Evolutionary conservation across 1,140 invertebrate species (phyloP).

Genomic region (Lasioglossum baleicum): DNA sequence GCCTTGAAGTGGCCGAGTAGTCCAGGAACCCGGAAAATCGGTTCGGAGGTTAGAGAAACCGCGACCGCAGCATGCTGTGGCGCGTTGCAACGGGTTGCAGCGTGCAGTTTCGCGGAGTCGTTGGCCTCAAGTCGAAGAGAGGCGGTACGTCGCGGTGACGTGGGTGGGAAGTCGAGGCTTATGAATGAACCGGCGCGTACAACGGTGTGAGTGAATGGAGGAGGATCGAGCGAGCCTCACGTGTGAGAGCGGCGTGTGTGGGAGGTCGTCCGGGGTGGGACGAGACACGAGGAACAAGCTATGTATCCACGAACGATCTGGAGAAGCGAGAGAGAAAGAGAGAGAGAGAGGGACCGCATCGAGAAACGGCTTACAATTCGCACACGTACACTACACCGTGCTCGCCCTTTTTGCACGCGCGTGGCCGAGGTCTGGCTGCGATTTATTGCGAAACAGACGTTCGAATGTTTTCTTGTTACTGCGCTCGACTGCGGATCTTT

Average conservation of each 20-base stretch:
- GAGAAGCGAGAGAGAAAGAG: constrained; percentile 2
- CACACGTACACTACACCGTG: constrained; percentile 26
- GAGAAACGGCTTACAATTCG: constrained; percentile 13
- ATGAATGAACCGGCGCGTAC: constrained; percentile 66
- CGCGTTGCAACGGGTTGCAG: too few relatives aligned
- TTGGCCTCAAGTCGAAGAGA: constrained; percentile 57
- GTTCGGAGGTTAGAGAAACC: not conserved
- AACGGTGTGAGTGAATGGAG: constrained; percentile 66
- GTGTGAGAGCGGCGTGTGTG: constrained; percentile 60
- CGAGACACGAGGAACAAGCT: not conserved
- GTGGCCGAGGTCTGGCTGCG: not conserved
- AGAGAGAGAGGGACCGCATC: not conserved
- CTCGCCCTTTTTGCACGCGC: constrained; percentile 11
- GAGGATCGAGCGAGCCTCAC: constrained; percentile 57
- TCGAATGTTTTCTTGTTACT: too few relatives aligned
- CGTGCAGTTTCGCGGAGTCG: constrained; percentile 47
- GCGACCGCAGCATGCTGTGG: too few relatives aligned
- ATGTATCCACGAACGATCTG: not conserved
- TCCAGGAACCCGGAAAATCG: not conserved
- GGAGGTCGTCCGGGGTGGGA: constrained; percentile 27
- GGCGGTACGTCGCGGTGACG: constrained; percentile 51
- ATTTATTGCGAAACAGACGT: not conserved
- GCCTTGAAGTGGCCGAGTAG: not conserved
- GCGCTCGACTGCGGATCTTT: too few relatives aligned
- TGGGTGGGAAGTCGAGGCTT: constrained; percentile 60